Evolutionary conservation across 2,113 vertebrate species (phyloP), one percentile per base, ranked within the genome.

Genomic region (Tachuris rubrigastra): DNA sequence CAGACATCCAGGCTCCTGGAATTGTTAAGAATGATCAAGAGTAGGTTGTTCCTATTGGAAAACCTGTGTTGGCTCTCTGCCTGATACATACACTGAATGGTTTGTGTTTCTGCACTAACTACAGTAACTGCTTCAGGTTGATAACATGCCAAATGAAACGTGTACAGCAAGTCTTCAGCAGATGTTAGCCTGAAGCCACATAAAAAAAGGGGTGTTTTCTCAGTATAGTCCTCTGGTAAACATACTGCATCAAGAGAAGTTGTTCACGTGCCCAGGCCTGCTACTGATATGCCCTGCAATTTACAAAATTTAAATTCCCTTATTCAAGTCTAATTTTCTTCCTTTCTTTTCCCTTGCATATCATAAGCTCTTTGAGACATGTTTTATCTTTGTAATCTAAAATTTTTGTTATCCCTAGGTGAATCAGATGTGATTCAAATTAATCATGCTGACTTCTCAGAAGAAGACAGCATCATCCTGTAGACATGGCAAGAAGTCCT

Each of bases 1-100:
- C 39, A 68, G 46, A 82, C 22, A 89, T 46, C 46, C 13, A 31
- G n/a, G 20, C 25, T 85, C 35, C 2, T 67, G 23, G 30, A 89
- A 66, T 12, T 82, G 10, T 33, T 84, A 74, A 31, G 47, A 78
- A 81, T 37, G 49, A 82, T 37, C 31, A 87, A 72, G 47, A 31
- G 5, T 46, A 67, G 12, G 5, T 79, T 92, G 20, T 55, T 84
- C 35, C 63, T 55, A 3, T 4, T 49, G 42, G 47, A 85, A 93
- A 83, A 79, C 14, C 15, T 50, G 5, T 22, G 12, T 6, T 60
- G 37, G 50, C 25, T 71, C 10, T 77, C 14, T 35, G 31, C 63
- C 82, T 46, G 53, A 47, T 9, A 78, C 0, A 4, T 13, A 24
- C n/a, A 30, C 28, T 31, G 46, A 78, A 21, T 0, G 5, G 17